phyloP scores from a whole-genome alignment of 2,797 vertebrate species.

The Rhodeus uyekii region DNA sequence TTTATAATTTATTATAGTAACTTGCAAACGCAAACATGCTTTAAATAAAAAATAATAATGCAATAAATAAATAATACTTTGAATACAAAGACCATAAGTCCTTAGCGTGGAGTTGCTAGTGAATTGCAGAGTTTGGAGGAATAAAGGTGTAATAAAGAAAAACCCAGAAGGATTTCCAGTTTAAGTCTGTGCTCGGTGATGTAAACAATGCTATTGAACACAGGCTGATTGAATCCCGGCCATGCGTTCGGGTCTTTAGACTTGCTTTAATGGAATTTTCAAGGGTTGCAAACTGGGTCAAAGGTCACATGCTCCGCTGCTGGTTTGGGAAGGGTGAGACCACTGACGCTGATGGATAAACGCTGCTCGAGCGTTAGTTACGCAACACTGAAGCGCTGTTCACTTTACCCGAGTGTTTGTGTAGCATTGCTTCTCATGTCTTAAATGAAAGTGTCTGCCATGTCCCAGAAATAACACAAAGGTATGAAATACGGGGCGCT shows the following conservation, averaged over 20 bases:
- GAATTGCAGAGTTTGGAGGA: neutral
- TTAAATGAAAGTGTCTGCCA: conserved; percentile 40
- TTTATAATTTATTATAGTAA: too few relatives aligned
- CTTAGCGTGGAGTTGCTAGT: neutral
- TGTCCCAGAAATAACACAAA: conserved; percentile 44
- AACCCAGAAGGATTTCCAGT: neutral
- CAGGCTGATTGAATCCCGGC: conserved; percentile 15
- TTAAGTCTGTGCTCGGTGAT: neutral
- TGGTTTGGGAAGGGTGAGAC: neutral
- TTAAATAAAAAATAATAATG: neutral
- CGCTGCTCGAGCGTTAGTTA: neutral
- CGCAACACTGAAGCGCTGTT: neutral
- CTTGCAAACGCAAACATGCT: neutral
- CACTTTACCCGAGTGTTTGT: neutral
- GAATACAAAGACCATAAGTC: neutral
- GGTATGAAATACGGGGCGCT: conserved; percentile 20
- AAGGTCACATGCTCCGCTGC: conserved; percentile 40
- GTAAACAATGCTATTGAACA: conserved; percentile 20
- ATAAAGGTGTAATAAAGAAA: neutral
- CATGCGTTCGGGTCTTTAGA: conserved; percentile 2
- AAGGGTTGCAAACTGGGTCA: conserved; percentile 33
- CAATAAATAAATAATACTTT: too few relatives aligned
- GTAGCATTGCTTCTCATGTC: conserved; percentile 20
- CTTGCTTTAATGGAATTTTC: conserved; percentile 44
- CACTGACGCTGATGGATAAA: neutral